phyloP scores from a whole-genome alignment of 2,888 invertebrate species.

The Temnothorax unifasciatus region DNA sequence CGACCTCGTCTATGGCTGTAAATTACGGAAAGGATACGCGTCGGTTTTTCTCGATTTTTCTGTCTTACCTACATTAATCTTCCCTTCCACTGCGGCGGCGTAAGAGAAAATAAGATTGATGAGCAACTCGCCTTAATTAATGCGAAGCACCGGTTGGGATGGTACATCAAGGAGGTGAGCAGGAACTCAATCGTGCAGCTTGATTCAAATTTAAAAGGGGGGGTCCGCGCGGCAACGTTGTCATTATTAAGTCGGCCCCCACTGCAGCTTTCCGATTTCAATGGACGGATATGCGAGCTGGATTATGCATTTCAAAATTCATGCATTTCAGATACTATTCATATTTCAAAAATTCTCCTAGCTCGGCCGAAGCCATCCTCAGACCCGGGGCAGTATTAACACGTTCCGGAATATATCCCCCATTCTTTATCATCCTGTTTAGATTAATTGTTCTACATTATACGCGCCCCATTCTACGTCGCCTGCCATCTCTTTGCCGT shows the following conservation, averaged over 20 bases:
- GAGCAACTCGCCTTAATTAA: conserved; percentile 81
- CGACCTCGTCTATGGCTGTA: conserved; percentile 61
- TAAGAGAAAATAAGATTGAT: conserved; percentile 82
- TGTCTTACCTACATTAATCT: conserved; percentile 79
- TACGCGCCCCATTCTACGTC: conserved; percentile 24
- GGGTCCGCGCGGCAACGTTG: conserved; percentile 42
- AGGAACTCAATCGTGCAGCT: conserved; percentile 52
- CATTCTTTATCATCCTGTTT: conserved; percentile 50
- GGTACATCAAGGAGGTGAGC: conserved; percentile 61
- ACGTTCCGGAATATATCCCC: conserved; percentile 30
- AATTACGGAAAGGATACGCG: conserved; percentile 61
- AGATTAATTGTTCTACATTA: conserved; percentile 47
- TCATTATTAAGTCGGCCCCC: conserved; percentile 46
- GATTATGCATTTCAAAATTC: conserved; percentile 27
- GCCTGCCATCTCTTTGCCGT: conserved; percentile 25
- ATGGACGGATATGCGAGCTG: conserved; percentile 21
- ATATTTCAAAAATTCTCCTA: conserved; percentile 15
- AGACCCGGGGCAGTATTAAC: conserved; percentile 5
- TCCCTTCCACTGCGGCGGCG: conserved; percentile 71
- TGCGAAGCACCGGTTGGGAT: conserved; percentile 73
- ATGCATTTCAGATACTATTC: background rate
- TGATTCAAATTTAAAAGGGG: conserved; percentile 65
- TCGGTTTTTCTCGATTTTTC: conserved; percentile 60
- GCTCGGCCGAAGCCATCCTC: background rate
- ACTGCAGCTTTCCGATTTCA: conserved; percentile 21